Evolutionary conservation across 2,113 vertebrate genomes (phyloP), one percentile per base, ranked within the genome.

Genomic region (Larimichthys crocea): DNA sequence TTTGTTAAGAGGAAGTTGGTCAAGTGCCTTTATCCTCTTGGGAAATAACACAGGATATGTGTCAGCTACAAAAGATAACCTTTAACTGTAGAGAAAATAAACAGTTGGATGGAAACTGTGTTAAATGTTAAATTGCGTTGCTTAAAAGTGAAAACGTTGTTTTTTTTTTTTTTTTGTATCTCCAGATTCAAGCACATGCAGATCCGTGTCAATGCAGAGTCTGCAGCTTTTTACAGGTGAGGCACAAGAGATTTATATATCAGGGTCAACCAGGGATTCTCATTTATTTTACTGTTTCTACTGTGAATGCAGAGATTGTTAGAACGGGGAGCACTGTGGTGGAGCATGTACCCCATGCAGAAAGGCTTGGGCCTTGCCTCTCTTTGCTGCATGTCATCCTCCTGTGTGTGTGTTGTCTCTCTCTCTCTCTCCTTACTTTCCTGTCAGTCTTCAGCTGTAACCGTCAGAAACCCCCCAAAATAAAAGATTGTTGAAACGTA

Each of bases 171-270:
- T 46, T 72, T 77, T 84, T 74, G 0, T 29, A 65, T 85, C 5
- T 80, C 11, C 91, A 99, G 98, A 90, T 99, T 99, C 94, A 99
- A 99, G 80, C 98, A 99, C 85, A 97, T 99, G 97, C 98, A 99
- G 93, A 96, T 99, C 82, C 96, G 98, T 48, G 96, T 99, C 85
- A 97, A 98, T 40, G 98, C 98, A 0, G 98, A 99, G 82, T 95
- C 98, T 59, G 97, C 96, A 35, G 97, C 98, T 74, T 99, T 99
- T 89, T 97, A 96, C 95, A 97, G 98, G 98, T 98, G 74, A 93
- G 94, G 76, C 35, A 26, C 46, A 26, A 40, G n/a, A n/a, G 15
- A 61, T 68, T 57, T 26, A 24, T 46, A 40, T 3, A 55, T 2
- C 35, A 46, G 5, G n/a, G 22, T 44, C 5, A n/a, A 52, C n/a